Conservation (phyloP, 1,140 invertebrate species). For the Littorina saxatilis region DNA sequence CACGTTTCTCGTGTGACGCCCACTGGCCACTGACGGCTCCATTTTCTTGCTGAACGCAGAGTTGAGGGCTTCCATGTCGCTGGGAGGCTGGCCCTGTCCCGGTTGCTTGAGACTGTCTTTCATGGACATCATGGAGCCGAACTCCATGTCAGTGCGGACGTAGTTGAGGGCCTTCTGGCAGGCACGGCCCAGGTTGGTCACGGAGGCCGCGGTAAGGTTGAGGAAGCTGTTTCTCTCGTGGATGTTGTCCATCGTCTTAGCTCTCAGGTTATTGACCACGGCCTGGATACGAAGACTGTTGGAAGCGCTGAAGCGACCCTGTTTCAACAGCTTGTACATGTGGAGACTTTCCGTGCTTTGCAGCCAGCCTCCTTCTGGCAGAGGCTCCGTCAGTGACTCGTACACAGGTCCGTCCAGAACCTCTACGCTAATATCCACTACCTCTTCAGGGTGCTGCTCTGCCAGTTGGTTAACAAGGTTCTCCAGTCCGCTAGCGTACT, state of each 20-base stretch:
- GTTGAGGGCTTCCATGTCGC: constrained; percentile 1
- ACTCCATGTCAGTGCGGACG: constrained; percentile 40
- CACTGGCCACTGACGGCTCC: constrained; percentile 31
- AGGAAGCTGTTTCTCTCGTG: constrained; percentile 30
- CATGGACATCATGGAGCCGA: constrained; percentile 39
- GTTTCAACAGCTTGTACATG: constrained; percentile 22
- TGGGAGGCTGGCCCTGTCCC: not conserved
- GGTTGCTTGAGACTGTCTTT: not conserved
- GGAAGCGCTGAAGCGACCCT: not conserved
- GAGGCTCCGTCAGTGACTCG: constrained; percentile 12
- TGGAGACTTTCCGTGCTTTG: constrained; percentile 38
- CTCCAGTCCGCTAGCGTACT: not conserved
- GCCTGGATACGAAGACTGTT: not conserved
- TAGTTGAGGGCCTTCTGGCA: constrained; percentile 45
- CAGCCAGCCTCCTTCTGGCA: constrained; percentile 13
- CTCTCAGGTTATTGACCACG: not conserved
- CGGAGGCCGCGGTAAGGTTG: constrained; percentile 35
- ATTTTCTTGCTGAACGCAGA: not conserved
- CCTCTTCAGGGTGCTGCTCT: constrained; percentile 11
- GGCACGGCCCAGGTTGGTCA: constrained; percentile 34
- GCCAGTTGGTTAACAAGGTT: constrained; percentile 20
- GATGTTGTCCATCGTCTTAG: constrained; percentile 29
- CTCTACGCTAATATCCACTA: constrained; percentile 18
- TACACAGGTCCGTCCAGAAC: constrained; percentile 13
- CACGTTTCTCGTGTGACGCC: constrained; percentile 56